Base-by-base conservation (phyloP, 2,113 vertebrate species). In the Anarrhichthys ocellatus region DNA sequence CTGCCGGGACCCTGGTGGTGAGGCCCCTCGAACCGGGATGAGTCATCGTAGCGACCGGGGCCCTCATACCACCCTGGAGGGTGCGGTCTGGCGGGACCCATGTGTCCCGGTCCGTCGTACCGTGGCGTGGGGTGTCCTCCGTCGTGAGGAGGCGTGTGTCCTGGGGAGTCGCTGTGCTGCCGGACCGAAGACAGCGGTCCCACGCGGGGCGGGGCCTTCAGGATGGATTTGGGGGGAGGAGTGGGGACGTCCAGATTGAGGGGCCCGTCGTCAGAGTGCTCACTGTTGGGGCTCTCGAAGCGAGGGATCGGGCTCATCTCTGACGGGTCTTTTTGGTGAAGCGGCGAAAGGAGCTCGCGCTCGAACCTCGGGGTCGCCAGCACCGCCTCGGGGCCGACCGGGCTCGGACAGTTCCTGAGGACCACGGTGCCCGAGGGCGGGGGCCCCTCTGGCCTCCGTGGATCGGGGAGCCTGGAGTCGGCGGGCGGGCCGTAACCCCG, bases 1-100 rank as follows among this genome's bases (percentile, higher is more conserved):
- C 93, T 76, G 27, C 89, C 73, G 4, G 92, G 90, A 0, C 84
- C 90, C 22, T 86, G 81, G 59, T 78, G 87, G 17, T 82, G 82
- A 20, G 89, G 89, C 24, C 84, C 89, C 0, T 94, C 91, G 24
- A 88, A 94, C 22, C 83, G 89, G 0, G 87, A 24, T 0, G 87
- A 4, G 40, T 91, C 91, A 1, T 92, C 93, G 1, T 69, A 88
- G 9, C 62, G 85, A 2, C 83, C 85, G 0, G 88, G 80, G 2
- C 89, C 94, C 74, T 98, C 97, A 81, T 96, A 98, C 88, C 97
- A 96, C 69, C 90, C 91, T 0, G 79, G 72, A 0, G 86, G 82
- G 24, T 90, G 89, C 0, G 90, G 70, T 62, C 93, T 92, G 17
- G 91, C 62, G 0, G 89, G 80, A 20, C 88, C 91, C 46, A 90